Evolutionary conservation across 2,888 invertebrate species (phyloP).

Genomic region (Cerastoderma edule): DNA sequence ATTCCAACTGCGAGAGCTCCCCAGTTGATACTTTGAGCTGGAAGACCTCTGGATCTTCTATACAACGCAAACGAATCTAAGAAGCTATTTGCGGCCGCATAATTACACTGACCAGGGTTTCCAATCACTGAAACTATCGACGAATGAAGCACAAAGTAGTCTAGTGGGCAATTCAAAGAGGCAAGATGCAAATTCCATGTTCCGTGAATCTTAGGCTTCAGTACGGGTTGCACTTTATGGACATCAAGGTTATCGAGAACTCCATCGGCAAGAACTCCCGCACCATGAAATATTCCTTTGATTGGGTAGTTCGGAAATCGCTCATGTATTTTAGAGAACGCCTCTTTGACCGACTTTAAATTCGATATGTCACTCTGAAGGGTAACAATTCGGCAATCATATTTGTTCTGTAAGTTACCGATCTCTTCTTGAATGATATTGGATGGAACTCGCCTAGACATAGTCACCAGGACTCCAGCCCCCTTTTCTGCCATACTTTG

Average conservation of each 20-base stretch:
- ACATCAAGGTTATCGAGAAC: constrained; percentile 39
- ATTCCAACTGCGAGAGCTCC: constrained; percentile 66
- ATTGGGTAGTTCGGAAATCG: constrained; percentile 30
- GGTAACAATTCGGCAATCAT: constrained; percentile 44
- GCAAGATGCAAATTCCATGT: constrained; percentile 65
- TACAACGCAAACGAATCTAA: constrained; percentile 63
- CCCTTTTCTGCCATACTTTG: constrained; percentile 59
- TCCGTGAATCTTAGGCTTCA: constrained; percentile 61
- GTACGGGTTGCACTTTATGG: constrained; percentile 27
- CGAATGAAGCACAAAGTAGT: constrained; percentile 70
- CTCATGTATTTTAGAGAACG: constrained; percentile 37
- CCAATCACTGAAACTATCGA: constrained; percentile 64
- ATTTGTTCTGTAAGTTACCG: constrained; percentile 24
- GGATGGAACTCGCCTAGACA: constrained; percentile 50
- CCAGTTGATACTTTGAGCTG: constrained; percentile 69
- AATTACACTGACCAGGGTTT: constrained; percentile 66
- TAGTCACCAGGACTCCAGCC: constrained; percentile 58
- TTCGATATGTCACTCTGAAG: constrained; percentile 62
- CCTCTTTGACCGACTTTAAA: constrained; percentile 39
- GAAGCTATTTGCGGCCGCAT: constrained; percentile 69
- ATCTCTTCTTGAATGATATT: constrained; percentile 42
- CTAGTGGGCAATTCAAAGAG: constrained; percentile 45
- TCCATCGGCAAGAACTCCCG: constrained; percentile 52
- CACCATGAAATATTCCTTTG: constrained; percentile 64
- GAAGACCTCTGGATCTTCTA: constrained; percentile 41